phyloP scores from a whole-genome alignment of 2,113 vertebrate genomes.

The Daphoenositta chrysoptera region DNA sequence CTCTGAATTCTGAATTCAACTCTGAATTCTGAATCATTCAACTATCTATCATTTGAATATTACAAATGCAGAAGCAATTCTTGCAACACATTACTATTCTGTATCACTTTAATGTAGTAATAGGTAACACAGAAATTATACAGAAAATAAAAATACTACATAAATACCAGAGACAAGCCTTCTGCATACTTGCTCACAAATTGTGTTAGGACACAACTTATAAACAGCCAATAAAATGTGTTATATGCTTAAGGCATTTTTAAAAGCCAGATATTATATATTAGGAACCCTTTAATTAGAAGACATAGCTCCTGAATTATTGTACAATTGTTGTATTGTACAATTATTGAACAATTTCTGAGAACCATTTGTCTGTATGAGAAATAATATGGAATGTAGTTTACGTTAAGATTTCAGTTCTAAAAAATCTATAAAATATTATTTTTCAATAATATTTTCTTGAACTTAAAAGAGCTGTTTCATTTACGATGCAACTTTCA shows the following conservation, averaged over 20 bases:
- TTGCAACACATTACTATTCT: fast-evolving
- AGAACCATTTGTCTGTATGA: background rate
- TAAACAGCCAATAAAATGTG: background rate
- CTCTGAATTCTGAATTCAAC: too few species aligned
- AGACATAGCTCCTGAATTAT: background rate
- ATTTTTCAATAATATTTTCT: background rate
- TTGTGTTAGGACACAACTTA: background rate
- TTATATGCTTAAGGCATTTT: background rate
- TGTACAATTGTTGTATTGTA: too few species aligned
- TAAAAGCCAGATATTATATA: background rate
- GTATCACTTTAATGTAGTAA: background rate
- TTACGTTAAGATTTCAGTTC: background rate
- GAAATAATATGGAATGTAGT: background rate
- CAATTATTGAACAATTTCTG: background rate
- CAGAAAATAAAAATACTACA: background rate
- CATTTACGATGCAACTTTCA: background rate
- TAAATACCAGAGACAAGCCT: background rate
- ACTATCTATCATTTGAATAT: background rate
- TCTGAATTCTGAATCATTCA: too few species aligned
- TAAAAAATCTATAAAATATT: background rate
- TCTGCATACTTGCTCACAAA: background rate
- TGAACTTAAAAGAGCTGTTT: background rate
- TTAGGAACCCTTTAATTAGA: background rate
- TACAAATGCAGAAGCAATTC: background rate
- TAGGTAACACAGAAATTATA: background rate